These are phyloP conservation scores for Erynnis tages DNA, from an alignment of 2,888 invertebrate species.

Conservation along the genomic window DNA sequence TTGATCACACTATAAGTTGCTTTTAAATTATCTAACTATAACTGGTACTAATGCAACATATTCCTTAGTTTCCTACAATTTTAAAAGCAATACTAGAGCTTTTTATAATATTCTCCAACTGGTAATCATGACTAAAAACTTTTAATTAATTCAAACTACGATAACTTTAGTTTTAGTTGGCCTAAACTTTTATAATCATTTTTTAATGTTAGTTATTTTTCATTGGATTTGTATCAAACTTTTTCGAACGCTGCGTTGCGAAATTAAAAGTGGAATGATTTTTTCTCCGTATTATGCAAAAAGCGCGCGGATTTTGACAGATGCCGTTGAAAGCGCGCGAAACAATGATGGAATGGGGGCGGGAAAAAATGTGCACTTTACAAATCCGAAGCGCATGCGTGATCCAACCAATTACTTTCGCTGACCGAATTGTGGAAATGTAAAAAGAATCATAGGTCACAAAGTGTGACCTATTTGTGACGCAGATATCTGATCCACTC, in stretches of 20 bases:
- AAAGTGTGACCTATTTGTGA: conserved; percentile 28
- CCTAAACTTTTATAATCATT: neutral
- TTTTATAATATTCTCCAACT: conserved; percentile 9
- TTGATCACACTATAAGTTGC: conserved; percentile 29
- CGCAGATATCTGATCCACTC: conserved; percentile 25
- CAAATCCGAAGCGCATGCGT: conserved; percentile 55
- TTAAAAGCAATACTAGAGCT: neutral
- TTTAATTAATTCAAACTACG: neutral
- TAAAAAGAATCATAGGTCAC: conserved; percentile 27
- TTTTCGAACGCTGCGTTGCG: conserved; percentile 16
- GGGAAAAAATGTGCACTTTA: conserved; percentile 46
- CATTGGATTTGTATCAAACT: too few species aligned
- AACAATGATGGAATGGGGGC: conserved; percentile 55
- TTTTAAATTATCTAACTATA: conserved; percentile 27
- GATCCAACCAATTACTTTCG: conserved; percentile 29
- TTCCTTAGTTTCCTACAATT: conserved; percentile 13
- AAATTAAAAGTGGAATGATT: too few species aligned
- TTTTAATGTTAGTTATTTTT: neutral
- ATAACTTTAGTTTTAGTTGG: neutral
- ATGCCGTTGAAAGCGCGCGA: conserved; percentile 56
- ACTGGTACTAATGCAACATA: conserved; percentile 24
- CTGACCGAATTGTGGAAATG: conserved; percentile 27
- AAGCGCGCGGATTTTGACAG: conserved; percentile 50
- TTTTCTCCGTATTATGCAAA: conserved; percentile 1
- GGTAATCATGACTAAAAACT: conserved; percentile 1